Evolutionary conservation across 2,797 vertebrate genomes (phyloP).

Genomic region (Rhadinocentrus ornatus): DNA sequence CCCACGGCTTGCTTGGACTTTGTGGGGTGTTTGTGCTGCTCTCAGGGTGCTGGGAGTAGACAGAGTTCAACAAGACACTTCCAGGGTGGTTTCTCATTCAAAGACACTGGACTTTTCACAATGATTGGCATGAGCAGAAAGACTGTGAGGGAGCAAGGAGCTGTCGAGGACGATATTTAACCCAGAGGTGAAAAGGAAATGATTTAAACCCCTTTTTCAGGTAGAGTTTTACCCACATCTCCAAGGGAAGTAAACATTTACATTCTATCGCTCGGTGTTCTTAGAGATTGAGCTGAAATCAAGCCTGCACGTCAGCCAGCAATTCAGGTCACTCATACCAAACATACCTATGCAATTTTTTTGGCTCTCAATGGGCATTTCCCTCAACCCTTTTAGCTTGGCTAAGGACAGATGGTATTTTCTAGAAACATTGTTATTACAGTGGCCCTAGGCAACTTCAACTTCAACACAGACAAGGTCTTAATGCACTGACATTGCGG

Average conservation of each 20-base stretch:
- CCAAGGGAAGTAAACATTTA: constrained; percentile 71
- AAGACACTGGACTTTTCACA: constrained; percentile 50
- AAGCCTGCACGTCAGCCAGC: constrained; percentile 76
- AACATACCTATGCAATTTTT: constrained; percentile 76
- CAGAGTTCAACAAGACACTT: constrained; percentile 61
- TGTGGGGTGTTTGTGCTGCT: constrained; percentile 51
- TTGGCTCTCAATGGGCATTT: constrained; percentile 69
- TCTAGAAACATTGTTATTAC: constrained; percentile 81
- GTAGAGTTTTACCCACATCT: constrained; percentile 45
- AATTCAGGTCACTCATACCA: constrained; percentile 83
- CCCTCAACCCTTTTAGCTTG: constrained; percentile 73
- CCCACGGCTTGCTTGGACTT: constrained; percentile 42
- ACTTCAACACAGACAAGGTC: constrained; percentile 60
- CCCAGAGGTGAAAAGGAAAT: constrained; percentile 53
- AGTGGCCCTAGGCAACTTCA: constrained; percentile 59
- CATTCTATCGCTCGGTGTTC: constrained; percentile 76
- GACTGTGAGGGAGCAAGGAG: constrained; percentile 37
- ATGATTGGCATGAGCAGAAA: constrained; percentile 33
- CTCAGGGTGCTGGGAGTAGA: constrained; percentile 35
- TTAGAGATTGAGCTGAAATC: constrained; percentile 77
- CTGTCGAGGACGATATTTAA: constrained; percentile 41
- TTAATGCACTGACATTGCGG: constrained; percentile 32
- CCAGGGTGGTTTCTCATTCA: constrained; percentile 36
- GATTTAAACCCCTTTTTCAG: constrained; percentile 46
- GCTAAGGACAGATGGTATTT: constrained; percentile 74